These are phyloP conservation scores for Thymallus thymallus DNA, from an alignment of 2,113 vertebrate genomes.

Conservation along the genomic window DNA sequence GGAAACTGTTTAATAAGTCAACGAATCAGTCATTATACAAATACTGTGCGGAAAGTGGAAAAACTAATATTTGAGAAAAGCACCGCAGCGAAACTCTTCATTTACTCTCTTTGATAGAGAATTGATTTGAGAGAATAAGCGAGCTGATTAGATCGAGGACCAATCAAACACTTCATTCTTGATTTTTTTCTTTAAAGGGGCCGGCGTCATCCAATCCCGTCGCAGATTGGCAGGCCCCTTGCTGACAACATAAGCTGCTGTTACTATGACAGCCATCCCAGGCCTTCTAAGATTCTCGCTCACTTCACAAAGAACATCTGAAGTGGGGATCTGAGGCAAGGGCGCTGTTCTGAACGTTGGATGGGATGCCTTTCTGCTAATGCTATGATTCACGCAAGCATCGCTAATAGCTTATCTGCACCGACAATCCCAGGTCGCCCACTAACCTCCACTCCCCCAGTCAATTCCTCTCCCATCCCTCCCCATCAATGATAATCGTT, in stretches of 20 bases:
- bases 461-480: background rate
- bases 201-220: conserved; percentile 30
- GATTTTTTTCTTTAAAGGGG: background rate
- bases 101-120: conserved; percentile 41
- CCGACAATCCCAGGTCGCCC: conserved; percentile 39
- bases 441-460: conserved; percentile 31
- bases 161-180: conserved; percentile 31
- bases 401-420: conserved; percentile 49
- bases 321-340: conserved; percentile 24
- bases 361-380: conserved; percentile 14
- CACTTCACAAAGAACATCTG: conserved; percentile 22
- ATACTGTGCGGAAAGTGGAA: conserved; percentile 12
- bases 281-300: background rate
- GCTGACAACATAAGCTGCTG: conserved; percentile 11
- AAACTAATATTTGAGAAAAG: conserved; percentile 39
- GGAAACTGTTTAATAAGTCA: background rate
- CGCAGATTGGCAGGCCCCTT: conserved; percentile 7
- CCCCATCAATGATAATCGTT: conserved; percentile 54
- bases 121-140: conserved; percentile 39
- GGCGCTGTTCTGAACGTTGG: background rate
- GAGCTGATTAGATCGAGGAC: conserved; percentile 4
- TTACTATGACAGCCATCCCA: conserved; percentile 50
- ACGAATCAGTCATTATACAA: background rate
- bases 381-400: conserved; percentile 49
- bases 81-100: conserved; percentile 42